These are phyloP conservation scores for Elephas maximus DNA, from an alignment of 2,113 vertebrate species.

Conservation along the genomic window DNA sequence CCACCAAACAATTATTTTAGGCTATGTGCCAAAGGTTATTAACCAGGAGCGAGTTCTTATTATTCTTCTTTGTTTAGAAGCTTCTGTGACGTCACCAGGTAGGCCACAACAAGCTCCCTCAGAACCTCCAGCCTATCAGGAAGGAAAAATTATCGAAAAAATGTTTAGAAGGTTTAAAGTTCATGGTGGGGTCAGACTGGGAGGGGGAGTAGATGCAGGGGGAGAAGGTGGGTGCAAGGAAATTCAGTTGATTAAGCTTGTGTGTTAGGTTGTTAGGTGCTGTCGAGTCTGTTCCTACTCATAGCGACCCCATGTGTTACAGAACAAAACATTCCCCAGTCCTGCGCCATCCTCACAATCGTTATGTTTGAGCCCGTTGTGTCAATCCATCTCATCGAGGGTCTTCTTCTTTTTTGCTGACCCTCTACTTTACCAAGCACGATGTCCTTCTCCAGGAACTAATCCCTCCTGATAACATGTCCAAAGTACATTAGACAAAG, in stretches of 20 bases:
- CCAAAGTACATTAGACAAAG: background rate
- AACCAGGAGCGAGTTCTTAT: background rate
- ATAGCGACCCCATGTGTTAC: background rate
- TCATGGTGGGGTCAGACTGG: background rate
- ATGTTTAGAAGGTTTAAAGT: background rate
- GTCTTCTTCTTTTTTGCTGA: background rate
- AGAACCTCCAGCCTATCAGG: background rate
- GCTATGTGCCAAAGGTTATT: background rate
- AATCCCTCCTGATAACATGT: background rate
- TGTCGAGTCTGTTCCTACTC: background rate
- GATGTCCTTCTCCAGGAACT: background rate
- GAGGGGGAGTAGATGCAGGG: background rate
- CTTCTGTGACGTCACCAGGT: background rate
- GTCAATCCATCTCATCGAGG: background rate
- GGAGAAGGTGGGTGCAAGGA: background rate
- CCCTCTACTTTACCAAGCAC: background rate
- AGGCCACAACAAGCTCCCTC: background rate
- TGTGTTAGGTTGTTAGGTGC: background rate
- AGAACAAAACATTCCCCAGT: no score
- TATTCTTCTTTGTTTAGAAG: conserved; percentile 46
- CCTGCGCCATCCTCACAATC: background rate
- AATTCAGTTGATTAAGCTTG: background rate
- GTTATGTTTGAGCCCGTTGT: background rate
- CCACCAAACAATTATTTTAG: conserved; percentile 11
- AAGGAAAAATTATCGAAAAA: background rate